A percentile compares a stretch with the other conserved stretches of the same genome.
Conservation (phyloP, 1,140 invertebrate genomes). For the Pachypsylla venusta region DNA sequence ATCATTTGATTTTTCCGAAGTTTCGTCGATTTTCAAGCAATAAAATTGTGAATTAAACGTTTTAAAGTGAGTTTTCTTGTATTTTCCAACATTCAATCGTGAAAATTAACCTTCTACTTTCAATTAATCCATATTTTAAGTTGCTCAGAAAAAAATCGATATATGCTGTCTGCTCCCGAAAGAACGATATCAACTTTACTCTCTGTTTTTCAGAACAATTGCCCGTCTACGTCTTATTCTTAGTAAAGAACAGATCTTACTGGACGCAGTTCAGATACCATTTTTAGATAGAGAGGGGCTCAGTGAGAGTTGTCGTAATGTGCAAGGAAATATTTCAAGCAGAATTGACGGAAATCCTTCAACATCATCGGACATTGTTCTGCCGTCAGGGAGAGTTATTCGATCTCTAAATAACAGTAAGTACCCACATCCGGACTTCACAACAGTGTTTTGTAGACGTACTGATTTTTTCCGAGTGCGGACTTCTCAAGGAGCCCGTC, state of each 20-base stretch:
- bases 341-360: neutral
- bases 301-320: neutral
- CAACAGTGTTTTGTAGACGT: neutral
- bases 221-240: neutral
- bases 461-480: neutral
- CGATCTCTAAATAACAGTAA: conserved; percentile 2
- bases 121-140: neutral
- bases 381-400: neutral
- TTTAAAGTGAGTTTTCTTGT: neutral
- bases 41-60: neutral
- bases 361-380: neutral
- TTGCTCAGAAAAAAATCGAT: neutral
- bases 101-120: neutral
- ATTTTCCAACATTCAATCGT: neutral
- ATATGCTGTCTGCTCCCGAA: neutral
- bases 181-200: too few relatives aligned
- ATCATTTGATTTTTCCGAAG: too few relatives aligned
- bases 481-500: too few relatives aligned
- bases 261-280: neutral
- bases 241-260: conserved; percentile 1
- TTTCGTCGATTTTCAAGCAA: too few relatives aligned
- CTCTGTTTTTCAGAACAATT: neutral
- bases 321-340: too few relatives aligned
- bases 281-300: neutral
- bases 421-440: neutral